These are phyloP conservation scores for Euzophera pinguis DNA, from an alignment of 2,888 invertebrate species.

Conservation along the genomic window DNA sequence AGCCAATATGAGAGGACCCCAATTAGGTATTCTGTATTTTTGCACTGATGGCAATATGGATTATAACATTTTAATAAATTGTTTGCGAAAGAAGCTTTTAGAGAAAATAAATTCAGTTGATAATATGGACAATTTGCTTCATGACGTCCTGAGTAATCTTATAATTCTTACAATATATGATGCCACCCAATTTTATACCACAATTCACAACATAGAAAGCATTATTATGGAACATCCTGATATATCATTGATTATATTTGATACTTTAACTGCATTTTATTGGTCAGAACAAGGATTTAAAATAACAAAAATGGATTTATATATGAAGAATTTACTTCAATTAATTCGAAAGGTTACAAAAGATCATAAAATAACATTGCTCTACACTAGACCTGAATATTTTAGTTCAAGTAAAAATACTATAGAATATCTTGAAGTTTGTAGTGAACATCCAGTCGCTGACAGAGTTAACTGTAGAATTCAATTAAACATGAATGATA, in stretches of 20 bases:
- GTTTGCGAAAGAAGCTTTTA: slow-evolving; percentile 33
- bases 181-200: slow-evolving; percentile 57
- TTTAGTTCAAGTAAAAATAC: slow-evolving; percentile 62
- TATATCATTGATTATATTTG: slow-evolving; percentile 60
- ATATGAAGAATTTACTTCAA: slow-evolving; percentile 61
- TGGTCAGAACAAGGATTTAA: slow-evolving; percentile 73
- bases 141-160: slow-evolving; percentile 41
- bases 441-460: slow-evolving; percentile 32
- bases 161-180: slow-evolving; percentile 59
- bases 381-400: slow-evolving; percentile 77
- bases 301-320: slow-evolving; percentile 71
- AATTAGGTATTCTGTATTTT: slow-evolving; percentile 54
- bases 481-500: slow-evolving; percentile 27
- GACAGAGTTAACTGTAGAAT: slow-evolving; percentile 61
- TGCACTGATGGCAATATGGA: slow-evolving; percentile 65
- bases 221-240: slow-evolving; percentile 52
- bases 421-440: slow-evolving; percentile 38
- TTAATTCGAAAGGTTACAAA: slow-evolving; percentile 64
- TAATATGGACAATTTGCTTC: slow-evolving; percentile 27
- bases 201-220: slow-evolving; percentile 64
- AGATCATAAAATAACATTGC: slow-evolving; percentile 67
- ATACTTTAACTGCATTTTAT: slow-evolving; percentile 72
- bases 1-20: slow-evolving; percentile 36
- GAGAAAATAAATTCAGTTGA: neutral
- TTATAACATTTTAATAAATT: slow-evolving; percentile 34